Percentiles rank a stretch among this genome's conserved stretches.
Evolutionary conservation across 2,797 vertebrate species (phyloP).

Genomic region (Hybognathus amarus): DNA sequence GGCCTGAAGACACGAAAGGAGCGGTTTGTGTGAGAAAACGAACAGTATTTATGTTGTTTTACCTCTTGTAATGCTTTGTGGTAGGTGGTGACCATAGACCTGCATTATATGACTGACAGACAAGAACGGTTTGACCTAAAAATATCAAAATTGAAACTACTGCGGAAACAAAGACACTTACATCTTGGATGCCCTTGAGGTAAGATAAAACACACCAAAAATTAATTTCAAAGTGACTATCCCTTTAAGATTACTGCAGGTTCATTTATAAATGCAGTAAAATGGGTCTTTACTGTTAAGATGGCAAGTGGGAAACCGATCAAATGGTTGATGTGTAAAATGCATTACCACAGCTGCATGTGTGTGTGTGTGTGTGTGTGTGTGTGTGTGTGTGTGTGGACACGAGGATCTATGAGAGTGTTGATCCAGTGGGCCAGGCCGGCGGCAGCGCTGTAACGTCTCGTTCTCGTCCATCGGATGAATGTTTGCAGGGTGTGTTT

Average conservation of each 20-base stretch:
- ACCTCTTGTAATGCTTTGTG: too few relatives aligned
- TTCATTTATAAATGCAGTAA: not conserved
- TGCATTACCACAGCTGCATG: not conserved
- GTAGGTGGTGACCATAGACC: too few relatives aligned
- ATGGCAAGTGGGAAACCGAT: not conserved
- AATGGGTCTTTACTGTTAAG: not conserved
- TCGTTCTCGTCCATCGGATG: slow-evolving; percentile 30
- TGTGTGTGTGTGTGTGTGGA: not conserved
- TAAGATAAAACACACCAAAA: too few relatives aligned
- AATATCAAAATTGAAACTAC: too few relatives aligned
- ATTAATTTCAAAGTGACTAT: too few relatives aligned
- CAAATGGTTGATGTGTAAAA: not conserved
- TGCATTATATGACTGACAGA: too few relatives aligned
- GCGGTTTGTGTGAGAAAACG: too few relatives aligned
- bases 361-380: not conserved
- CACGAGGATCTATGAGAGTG: not conserved
- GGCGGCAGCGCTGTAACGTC: not conserved
- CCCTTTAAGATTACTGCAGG: not conserved
- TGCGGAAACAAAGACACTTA: too few relatives aligned
- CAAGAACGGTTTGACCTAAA: too few relatives aligned
- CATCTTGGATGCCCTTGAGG: too few relatives aligned
- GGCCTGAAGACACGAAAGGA: too few relatives aligned
- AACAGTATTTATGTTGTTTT: too few relatives aligned
- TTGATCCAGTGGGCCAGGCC: slow-evolving; percentile 34
- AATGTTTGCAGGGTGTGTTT: slow-evolving; percentile 38